These are phyloP conservation scores for Thymelicus lineola DNA, from an alignment of 2,888 invertebrate genomes.

Conservation along the genomic window DNA sequence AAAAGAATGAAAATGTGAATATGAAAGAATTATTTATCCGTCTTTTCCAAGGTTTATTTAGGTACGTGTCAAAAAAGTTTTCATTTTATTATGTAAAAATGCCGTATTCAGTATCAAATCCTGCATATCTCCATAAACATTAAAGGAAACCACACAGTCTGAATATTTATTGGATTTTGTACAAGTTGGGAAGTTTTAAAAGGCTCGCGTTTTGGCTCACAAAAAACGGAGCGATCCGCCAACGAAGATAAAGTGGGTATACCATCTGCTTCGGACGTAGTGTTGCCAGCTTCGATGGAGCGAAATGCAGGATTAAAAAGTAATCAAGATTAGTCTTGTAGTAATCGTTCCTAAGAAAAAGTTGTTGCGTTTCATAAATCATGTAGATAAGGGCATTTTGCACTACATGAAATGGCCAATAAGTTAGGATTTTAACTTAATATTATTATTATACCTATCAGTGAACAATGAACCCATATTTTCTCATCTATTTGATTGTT, in stretches of 20 bases:
- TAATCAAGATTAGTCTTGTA: not conserved
- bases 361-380: no score
- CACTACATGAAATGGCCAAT: no score
- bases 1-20: not conserved
- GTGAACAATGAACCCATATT: no score
- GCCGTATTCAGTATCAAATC: slow-evolving; percentile 6
- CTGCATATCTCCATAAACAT: slow-evolving; percentile 28
- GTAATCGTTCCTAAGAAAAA: not conserved
- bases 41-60: not conserved
- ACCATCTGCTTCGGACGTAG: slow-evolving; percentile 35
- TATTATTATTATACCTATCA: no score
- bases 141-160: slow-evolving; percentile 34
- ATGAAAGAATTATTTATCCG: not conserved
- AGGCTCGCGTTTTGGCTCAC: slow-evolving; percentile 36
- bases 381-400: no score
- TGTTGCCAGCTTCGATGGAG: slow-evolving; percentile 26
- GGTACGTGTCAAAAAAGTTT: slow-evolving; percentile 8
- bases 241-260: slow-evolving; percentile 38
- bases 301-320: slow-evolving; percentile 29
- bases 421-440: no score
- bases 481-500: no score
- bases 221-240: slow-evolving; percentile 35
- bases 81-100: slow-evolving; percentile 24
- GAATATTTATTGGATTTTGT: slow-evolving; percentile 38
- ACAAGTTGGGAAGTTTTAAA: slow-evolving; percentile 36